phyloP scores from a whole-genome alignment of 1,140 invertebrate species.

The Formica exsecta region DNA sequence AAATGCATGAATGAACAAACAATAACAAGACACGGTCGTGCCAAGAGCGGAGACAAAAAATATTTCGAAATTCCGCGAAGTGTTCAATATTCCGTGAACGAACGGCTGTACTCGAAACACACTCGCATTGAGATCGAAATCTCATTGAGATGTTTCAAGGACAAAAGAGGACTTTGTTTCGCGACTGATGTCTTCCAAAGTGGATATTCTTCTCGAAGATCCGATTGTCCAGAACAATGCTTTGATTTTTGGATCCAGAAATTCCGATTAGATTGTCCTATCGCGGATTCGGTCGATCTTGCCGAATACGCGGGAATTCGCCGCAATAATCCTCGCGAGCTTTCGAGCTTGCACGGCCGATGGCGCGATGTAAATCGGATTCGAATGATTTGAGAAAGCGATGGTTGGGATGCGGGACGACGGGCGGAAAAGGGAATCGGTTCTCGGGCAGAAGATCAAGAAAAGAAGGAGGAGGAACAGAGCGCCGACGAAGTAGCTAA shows the following conservation, averaged over 20 bases:
- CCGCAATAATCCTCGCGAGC: conserved; percentile 31
- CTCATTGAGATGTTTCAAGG: not conserved
- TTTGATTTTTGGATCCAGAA: not conserved
- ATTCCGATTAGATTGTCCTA: not conserved
- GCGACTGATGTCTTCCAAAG: not conserved
- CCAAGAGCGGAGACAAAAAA: not conserved
- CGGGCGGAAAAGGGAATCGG: conserved; percentile 8
- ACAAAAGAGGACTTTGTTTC: not conserved
- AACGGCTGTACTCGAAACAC: not conserved
- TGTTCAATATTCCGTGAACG: not conserved
- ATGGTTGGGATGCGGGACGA: conserved; percentile 9
- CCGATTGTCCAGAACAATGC: too few relatives aligned
- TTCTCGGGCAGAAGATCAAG: conserved; percentile 68
- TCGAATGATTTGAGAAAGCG: not conserved
- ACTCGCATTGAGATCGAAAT: not conserved
- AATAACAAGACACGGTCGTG: not conserved
- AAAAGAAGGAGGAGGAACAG: conserved; percentile 70
- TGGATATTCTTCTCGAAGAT: not conserved
- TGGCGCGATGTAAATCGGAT: conserved; percentile 62
- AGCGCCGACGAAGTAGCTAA: conserved; percentile 72
- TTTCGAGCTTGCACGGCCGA: conserved; percentile 58
- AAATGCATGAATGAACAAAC: not conserved
- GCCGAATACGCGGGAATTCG: conserved; percentile 12
- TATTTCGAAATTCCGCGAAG: not conserved
- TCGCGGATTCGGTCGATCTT: conserved; percentile 38